Conservation (phyloP, 2,797 vertebrate genomes). For the Pseudochirops corinnae region DNA sequence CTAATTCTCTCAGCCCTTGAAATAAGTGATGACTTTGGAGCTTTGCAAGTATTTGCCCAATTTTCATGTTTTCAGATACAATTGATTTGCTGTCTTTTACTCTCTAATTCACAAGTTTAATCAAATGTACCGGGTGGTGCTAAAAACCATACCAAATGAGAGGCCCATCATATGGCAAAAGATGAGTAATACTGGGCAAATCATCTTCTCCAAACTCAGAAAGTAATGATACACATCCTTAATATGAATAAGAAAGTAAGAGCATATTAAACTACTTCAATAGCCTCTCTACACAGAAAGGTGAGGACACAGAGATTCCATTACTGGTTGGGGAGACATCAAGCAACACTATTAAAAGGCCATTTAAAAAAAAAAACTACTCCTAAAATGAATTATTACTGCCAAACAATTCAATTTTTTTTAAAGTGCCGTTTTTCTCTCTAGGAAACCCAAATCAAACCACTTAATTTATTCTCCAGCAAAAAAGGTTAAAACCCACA, state of each 20-base stretch:
- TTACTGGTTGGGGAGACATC: constrained; percentile 36
- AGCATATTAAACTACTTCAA: constrained; percentile 10
- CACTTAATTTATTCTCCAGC: constrained; percentile 72
- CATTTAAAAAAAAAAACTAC: constrained; percentile 36
- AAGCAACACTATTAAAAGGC: constrained; percentile 38
- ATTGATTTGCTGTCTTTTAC: constrained; percentile 18
- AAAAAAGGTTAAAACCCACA: constrained; percentile 67
- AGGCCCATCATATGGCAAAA: constrained; percentile 13
- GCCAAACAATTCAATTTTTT: constrained; percentile 35
- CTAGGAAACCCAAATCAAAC: constrained; percentile 76
- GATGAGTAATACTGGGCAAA: constrained; percentile 9
- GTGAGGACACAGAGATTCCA: constrained; percentile 37
- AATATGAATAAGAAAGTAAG: constrained; percentile 48
- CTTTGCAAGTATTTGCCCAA: neutral
- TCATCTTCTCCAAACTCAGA: constrained; percentile 56
- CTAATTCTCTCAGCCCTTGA: constrained; percentile 42
- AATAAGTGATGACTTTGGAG: neutral
- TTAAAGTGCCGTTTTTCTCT: constrained; percentile 36
- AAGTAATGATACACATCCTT: constrained; percentile 22
- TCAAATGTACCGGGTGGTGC: neutral
- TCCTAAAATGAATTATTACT: constrained; percentile 68
- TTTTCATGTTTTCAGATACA: constrained; percentile 58
- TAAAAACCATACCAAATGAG: constrained; percentile 44
- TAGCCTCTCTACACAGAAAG: constrained; percentile 33
- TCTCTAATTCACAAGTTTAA: constrained; percentile 30